Evolutionary conservation across 2,113 vertebrate species (phyloP).

Genomic region (Cololabis saira): DNA sequence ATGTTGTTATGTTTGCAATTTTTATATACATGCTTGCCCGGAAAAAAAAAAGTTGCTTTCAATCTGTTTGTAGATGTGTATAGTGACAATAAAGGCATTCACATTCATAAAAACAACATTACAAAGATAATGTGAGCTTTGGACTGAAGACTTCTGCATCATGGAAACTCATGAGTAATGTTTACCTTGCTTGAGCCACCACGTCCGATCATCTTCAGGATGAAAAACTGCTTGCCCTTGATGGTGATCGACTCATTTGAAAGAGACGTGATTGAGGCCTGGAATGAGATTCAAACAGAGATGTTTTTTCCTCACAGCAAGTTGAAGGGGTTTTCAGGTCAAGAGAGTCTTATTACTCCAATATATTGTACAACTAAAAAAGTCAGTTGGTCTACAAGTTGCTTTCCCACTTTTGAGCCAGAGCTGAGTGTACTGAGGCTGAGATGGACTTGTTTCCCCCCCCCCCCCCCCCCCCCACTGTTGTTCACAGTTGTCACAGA

Average conservation of each 20-base stretch:
- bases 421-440: no score
- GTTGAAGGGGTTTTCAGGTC: no score
- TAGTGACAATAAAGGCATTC: not conserved
- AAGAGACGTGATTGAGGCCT: constrained; percentile 81
- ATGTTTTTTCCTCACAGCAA: not conserved
- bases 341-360: no score
- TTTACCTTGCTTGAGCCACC: constrained; percentile 96
- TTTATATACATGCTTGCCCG: not conserved
- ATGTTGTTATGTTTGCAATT: no score
- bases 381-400: no score
- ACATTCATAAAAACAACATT: not conserved
- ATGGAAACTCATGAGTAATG: not conserved
- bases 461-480: no score
- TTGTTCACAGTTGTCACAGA: no score
- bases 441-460: no score
- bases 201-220: constrained; percentile 94
- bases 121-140: not conserved
- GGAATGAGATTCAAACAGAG: constrained; percentile 27
- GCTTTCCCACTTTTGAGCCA: no score
- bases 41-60: no score
- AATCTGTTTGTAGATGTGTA: not conserved
- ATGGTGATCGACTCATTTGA: constrained; percentile 89
- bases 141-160: not conserved
- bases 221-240: constrained; percentile 89
- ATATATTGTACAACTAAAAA: no score